These are phyloP conservation scores for Paramisgurnus dabryanus DNA, from an alignment of 2,113 vertebrate species.

Conservation along the genomic window DNA sequence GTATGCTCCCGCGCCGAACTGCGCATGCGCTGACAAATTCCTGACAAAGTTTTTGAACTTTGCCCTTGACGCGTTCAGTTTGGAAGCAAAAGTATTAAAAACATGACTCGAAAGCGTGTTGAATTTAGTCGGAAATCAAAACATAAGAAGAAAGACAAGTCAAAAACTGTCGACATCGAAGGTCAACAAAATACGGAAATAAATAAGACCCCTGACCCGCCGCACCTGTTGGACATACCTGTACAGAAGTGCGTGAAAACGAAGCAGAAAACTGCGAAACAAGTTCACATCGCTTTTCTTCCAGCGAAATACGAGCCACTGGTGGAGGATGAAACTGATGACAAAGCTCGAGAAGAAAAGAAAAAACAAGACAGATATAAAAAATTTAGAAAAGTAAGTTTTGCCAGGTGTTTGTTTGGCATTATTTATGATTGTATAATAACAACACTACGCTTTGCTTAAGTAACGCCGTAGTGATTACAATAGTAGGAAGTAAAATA, in stretches of 20 bases:
- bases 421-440: not conserved
- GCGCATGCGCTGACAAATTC: not conserved
- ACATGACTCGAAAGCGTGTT: constrained; percentile 44
- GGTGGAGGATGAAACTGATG: constrained; percentile 48
- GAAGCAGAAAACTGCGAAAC: constrained; percentile 62
- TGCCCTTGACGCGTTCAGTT: constrained; percentile 3
- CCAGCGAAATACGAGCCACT: constrained; percentile 74
- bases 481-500: not conserved
- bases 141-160: constrained; percentile 19
- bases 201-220: not conserved
- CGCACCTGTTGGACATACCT: not conserved
- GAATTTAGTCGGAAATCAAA: constrained; percentile 29
- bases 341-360: constrained; percentile 43
- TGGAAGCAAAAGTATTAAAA: not conserved
- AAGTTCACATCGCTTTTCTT: constrained; percentile 71
- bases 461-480: not conserved
- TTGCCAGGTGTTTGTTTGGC: not conserved
- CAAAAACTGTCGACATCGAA: constrained; percentile 4
- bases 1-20: not conserved
- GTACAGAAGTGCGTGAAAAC: not conserved
- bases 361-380: constrained; percentile 63
- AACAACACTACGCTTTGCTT: not conserved
- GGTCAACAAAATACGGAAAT: not conserved
- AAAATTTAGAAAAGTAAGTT: constrained; percentile 71
- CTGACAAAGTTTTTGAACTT: constrained; percentile 1